Percentiles rank a stretch among this genome's conserved stretches.
These are phyloP conservation scores for Notoglanidium macrostoma DNA, from an alignment of 2,797 vertebrate species.

Conservation along the genomic window DNA sequence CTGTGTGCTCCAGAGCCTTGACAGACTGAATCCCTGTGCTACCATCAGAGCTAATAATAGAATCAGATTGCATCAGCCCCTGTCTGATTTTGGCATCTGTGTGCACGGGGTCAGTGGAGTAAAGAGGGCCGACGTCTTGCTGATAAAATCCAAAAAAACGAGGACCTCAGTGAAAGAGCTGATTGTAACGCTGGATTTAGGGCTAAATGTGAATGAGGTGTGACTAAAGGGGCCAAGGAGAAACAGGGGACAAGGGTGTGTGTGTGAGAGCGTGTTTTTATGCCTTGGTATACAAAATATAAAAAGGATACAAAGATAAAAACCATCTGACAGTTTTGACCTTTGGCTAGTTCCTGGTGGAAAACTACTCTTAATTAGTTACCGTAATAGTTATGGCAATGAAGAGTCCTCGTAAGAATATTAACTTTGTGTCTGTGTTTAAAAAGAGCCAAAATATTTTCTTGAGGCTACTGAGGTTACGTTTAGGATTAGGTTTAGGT, in stretches of 20 bases:
- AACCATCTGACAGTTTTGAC: background rate
- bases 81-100: constrained; percentile 14
- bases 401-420: no score
- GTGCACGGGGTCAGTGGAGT: constrained; percentile 18
- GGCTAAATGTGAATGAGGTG: constrained; percentile 17
- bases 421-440: no score
- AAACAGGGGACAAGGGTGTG: background rate
- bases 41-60: constrained; percentile 51
- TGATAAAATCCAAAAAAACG: constrained; percentile 26
- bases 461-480: background rate
- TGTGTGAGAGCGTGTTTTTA: constrained; percentile 13
- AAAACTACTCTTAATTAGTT: background rate
- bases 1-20: constrained; percentile 27
- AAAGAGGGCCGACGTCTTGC: constrained; percentile 24
- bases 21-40: constrained; percentile 36
- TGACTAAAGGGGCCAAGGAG: constrained; percentile 12
- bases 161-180: constrained; percentile 10
- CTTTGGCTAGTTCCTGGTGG: background rate
- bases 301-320: background rate
- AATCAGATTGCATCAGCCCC: constrained; percentile 34
- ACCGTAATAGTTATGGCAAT: background rate
- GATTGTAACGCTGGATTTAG: constrained; percentile 13
- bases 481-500: background rate
- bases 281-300: background rate
- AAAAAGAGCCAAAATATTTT: background rate